Base-by-base conservation (phyloP, 2,888 invertebrate genomes). In the Venusia cambrica region DNA sequence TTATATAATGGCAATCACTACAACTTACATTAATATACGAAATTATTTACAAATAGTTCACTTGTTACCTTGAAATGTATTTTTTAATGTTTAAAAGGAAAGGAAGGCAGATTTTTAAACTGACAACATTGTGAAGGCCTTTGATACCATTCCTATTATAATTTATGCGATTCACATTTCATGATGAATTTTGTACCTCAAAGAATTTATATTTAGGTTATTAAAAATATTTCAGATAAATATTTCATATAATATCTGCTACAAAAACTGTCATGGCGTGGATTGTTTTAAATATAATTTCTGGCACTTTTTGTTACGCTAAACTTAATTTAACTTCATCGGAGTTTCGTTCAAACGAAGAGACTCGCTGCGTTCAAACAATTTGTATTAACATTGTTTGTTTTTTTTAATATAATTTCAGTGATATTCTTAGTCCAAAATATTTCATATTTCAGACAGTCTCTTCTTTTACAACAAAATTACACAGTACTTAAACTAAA, bases 241-340 rank as follows among this genome's bases (percentile, higher is more conserved):
- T 32, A 15, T 8, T 8, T 17, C 12, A 17, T 17, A 8, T 17
- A 4, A 20, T 11, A 26, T 11, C 6, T 17, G 14, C 8, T 7
- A 5, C 2, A 6, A 11, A 2, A 17, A 10, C 16, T 12, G 13
- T 9, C n/a, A 24, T 28, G 21, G 19, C 20, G 11, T 30, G 7
- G 8, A 19, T 30, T 12, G 6, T 25, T 15, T 13, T 26, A 28
- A 31, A 44, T 45, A 50, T 33, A 34, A 42, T 51, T 62, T 83
- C 77, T 85, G 84, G 84, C 84, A 84, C 83, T 66, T 78, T 79
- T 74, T 63, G 68, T 75, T 70, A 76, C 30, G 39, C 67, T 76
- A 76, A 38, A 40, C 42, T 49, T 47, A 62, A 69, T 37, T 47
- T 73, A 70, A 63, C 42, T 53, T 62, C 71, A 74, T 70, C 73